Evolutionary conservation across 2,113 vertebrate species (phyloP).

Genomic region (Onychostruthus taczanowskii): DNA sequence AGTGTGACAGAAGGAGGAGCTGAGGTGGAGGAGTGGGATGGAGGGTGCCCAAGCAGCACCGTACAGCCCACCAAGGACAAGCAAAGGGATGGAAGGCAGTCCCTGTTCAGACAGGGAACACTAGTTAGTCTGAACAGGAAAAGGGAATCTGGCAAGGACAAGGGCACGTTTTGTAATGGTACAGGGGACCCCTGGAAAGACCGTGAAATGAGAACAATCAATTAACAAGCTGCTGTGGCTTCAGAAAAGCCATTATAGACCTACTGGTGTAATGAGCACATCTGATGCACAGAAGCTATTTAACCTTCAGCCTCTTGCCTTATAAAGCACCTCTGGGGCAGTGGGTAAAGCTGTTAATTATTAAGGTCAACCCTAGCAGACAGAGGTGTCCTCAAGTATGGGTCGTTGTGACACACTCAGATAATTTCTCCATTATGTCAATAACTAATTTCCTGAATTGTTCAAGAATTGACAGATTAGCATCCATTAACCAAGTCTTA

Average conservation of each 20-base stretch:
- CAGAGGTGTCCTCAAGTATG: background rate
- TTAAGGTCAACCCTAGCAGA: conserved; percentile 25
- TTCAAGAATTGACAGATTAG: conserved; percentile 13
- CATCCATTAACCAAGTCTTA: background rate
- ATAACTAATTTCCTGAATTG: conserved; percentile 41
- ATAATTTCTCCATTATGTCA: conserved; percentile 44
- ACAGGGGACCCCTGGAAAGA: background rate
- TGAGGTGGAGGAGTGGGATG: background rate
- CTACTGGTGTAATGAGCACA: background rate
- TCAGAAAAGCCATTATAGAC: background rate
- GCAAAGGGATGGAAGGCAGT: background rate
- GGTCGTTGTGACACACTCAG: background rate
- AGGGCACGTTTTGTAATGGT: background rate
- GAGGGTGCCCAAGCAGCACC: background rate
- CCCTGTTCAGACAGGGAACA: accelerated
- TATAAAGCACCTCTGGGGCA: conserved; percentile 4
- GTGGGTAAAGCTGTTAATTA: conserved; percentile 24
- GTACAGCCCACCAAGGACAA: background rate
- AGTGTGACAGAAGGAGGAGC: background rate
- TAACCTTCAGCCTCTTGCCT: conserved; percentile 43
- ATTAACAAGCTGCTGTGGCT: conserved; percentile 29
- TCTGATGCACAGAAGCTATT: conserved; percentile 16
- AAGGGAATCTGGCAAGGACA: background rate
- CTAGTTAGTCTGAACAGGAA: background rate
- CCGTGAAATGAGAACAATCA: background rate